These are phyloP conservation scores for Prunella strophiata DNA, from an alignment of 2,797 vertebrate species.

Conservation along the genomic window DNA sequence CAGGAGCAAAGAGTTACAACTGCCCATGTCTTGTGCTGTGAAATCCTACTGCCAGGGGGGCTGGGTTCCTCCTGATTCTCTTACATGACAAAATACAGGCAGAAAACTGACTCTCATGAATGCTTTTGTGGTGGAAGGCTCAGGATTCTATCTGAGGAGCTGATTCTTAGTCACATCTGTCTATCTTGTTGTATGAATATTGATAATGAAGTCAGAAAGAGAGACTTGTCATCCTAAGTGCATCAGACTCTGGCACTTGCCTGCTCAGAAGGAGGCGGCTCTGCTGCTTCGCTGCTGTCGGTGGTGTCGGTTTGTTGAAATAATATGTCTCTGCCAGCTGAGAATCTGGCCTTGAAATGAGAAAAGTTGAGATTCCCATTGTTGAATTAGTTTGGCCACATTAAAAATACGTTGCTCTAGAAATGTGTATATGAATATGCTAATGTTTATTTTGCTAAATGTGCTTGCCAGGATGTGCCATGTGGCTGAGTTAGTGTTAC, in stretches of 20 bases:
- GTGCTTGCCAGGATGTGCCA: slow-evolving; percentile 53
- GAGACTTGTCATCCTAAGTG: slow-evolving; percentile 37
- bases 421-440: slow-evolving; percentile 68
- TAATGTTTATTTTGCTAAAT: slow-evolving; percentile 67
- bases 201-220: slow-evolving; percentile 57
- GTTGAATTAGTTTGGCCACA: slow-evolving; percentile 66
- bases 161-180: slow-evolving; percentile 44
- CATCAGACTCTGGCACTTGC: slow-evolving; percentile 36
- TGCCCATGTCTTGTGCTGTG: not conserved
- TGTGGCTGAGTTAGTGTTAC: slow-evolving; percentile 63
- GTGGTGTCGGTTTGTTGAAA: slow-evolving; percentile 42
- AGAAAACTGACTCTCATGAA: not conserved
- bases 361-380: slow-evolving; percentile 67
- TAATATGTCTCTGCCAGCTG: slow-evolving; percentile 58
- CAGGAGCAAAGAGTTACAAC: not conserved
- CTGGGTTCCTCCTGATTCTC: not conserved
- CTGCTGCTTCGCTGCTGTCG: slow-evolving; percentile 27
- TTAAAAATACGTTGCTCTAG: slow-evolving; percentile 59
- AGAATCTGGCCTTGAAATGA: slow-evolving; percentile 49
- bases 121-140: not conserved
- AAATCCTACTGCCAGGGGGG: not conserved
- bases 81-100: not conserved
- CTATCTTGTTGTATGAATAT: slow-evolving; percentile 65
- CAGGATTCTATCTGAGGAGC: not conserved
- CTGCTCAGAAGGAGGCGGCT: slow-evolving; percentile 3